Evolutionary conservation across 2,888 invertebrate genomes (phyloP), one percentile per base, ranked within the genome.

Genomic region (Drosophila maculinotata): DNA sequence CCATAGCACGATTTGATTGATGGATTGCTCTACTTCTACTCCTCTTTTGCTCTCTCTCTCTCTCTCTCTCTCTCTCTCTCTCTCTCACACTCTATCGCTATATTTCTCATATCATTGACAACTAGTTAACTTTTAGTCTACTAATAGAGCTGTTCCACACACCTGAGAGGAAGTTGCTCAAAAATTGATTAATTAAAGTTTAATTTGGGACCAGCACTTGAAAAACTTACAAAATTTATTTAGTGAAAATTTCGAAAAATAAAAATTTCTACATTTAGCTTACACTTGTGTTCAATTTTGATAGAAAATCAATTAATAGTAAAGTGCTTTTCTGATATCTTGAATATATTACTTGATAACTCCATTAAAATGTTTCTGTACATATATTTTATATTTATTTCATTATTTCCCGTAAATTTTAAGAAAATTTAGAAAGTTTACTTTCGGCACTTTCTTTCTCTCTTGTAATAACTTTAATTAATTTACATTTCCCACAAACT

Each of bases 1-100:
- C 57, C 38, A 33, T 6, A 10, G 28, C 15, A 53, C 63, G 76
- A 62, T 68, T 79, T 89, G 89, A 89, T 90, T 88, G 74, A 89
- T 89, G 88, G 67, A 70, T 67, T 69, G 63, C 38, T 48, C 28
- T 30, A 23, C 47, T 57, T 51, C 54, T 64, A 30, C 23, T 3
- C 23, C 33, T 1, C 0, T 7, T 4, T 17, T 1, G 20, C 2
- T n/a, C n/a, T n/a, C 23, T 2, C 23, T 3, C 14, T 15, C n/a
- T 25, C 23, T 14, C 3, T 1, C 3, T 5, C 12, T n/a, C 26
- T 33, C 5, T 1, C 5, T 25, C 56, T 35, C 30, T 41, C 31
- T 54, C 79, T 3, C 14, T 15, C n/a, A 17, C 23, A n/a, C 3
- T 1, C 3, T 5, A 10, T n/a, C 26, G 25, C 5, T 1, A 3